These are phyloP conservation scores for Morone saxatilis DNA, from an alignment of 2,113 vertebrate genomes.

Conservation along the genomic window DNA sequence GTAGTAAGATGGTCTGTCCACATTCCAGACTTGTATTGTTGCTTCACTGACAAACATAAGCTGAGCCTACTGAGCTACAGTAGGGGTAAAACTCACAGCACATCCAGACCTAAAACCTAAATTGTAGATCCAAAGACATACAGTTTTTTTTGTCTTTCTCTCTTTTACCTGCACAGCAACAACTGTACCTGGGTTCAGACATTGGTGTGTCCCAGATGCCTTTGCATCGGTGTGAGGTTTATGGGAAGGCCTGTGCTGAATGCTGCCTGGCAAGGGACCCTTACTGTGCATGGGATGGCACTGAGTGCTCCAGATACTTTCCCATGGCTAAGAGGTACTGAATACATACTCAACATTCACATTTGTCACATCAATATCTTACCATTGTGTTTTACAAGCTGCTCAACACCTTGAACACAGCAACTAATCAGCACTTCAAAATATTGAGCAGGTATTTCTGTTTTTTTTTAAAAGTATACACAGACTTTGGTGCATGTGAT, in stretches of 20 bases:
- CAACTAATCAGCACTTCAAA: not conserved
- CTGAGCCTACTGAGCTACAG: not conserved
- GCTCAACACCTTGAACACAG: not conserved
- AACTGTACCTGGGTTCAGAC: constrained; percentile 93
- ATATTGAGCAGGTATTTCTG: not conserved
- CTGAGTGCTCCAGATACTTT: constrained; percentile 97
- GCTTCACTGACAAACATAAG: not conserved
- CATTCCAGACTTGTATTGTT: constrained; percentile 29
- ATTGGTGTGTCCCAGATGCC: constrained; percentile 94
- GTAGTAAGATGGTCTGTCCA: constrained; percentile 8
- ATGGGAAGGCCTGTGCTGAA: constrained; percentile 96
- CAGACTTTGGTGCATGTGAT: not conserved
- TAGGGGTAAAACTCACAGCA: not conserved
- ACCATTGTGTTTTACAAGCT: constrained; percentile 14
- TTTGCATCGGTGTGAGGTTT: constrained; percentile 95
- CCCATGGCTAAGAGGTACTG: constrained; percentile 96
- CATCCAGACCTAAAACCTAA: not conserved
- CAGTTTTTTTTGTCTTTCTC: constrained; percentile 6
- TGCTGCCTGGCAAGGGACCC: constrained; percentile 98
- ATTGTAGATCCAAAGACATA: not conserved
- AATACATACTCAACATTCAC: constrained; percentile 12
- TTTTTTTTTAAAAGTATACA: constrained; percentile 65
- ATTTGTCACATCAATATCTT: not conserved
- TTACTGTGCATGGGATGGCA: constrained; percentile 98
- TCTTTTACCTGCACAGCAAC: constrained; percentile 88